Base-by-base conservation (phyloP, 2,797 vertebrate species). In the Halcyon badia region DNA sequence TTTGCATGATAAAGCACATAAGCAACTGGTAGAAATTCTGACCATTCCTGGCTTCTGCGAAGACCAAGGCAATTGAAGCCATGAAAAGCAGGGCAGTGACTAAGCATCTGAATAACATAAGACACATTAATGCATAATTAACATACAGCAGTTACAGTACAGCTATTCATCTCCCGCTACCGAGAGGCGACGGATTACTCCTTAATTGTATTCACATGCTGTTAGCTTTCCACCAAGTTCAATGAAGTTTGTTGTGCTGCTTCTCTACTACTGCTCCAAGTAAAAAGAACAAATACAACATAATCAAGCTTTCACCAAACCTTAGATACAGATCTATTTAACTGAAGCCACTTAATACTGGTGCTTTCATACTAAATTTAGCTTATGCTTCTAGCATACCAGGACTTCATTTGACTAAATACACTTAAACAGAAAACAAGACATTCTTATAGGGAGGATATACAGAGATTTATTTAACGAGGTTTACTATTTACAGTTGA, bases 401-500 rank as follows among this genome's bases (percentile, higher is more conserved):
- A 49, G 5, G 57, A 60, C 39, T 87, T 44, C 41, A 26, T 2
- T 12, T 72, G n/a, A 65, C 44, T 42, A 82, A 57, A 76, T 12
- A 76, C 49, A 73, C 0, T 81, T 64, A 33, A 66, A 94, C 26
- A 93, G 77, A 95, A 90, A 64, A 72, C 70, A 54, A 82, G 64
- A 87, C 80, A 92, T 33, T 20, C 51, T 93, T 91, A 58, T 46
- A 92, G 95, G 96, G 96, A 97, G 98, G 98, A 98, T 98, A 97
- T 98, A 98, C 95, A 98, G 97, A 97, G 96, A 88, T 98, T 97
- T 98, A 98, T 98, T 98, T 98, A 93, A 97, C 98, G 97, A 98
- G 97, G 97, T 97, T 97, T 97, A 97, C 98, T 98, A 99, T 99
- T 99, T 99, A 99, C 99, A 99, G 94, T 97, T 98, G 96, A 98